Conservation (phyloP, 2,113 vertebrate genomes). For the Zapus hudsonius region DNA sequence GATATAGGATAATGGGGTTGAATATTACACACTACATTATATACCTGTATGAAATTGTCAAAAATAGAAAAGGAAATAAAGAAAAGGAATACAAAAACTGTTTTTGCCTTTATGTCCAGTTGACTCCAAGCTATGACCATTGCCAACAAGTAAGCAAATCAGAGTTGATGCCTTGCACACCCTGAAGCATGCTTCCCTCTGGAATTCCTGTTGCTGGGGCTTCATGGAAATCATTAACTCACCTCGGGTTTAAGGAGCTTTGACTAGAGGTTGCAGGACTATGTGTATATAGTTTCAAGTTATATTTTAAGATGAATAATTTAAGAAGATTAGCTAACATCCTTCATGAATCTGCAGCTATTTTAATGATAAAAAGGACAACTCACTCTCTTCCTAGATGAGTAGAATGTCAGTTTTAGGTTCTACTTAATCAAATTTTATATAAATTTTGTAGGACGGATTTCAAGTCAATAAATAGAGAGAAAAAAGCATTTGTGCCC, state of each 20-base stretch:
- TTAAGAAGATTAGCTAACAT: slow-evolving; percentile 61
- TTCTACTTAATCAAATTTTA: slow-evolving; percentile 10
- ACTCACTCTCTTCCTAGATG: not conserved
- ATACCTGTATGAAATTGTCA: too few relatives aligned
- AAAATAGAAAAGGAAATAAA: too few relatives aligned
- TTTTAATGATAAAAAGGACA: slow-evolving; percentile 51
- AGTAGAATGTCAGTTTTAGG: not conserved
- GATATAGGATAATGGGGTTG: too few relatives aligned
- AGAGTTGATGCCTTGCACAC: not conserved
- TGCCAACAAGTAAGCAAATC: not conserved
- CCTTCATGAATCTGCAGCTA: slow-evolving; percentile 53
- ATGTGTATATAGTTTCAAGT: slow-evolving; percentile 59
- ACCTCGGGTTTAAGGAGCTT: slow-evolving; percentile 57
- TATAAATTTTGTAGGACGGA: not conserved
- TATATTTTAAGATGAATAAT: slow-evolving; percentile 58
- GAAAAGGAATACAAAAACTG: too few relatives aligned
- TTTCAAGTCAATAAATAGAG: not conserved
- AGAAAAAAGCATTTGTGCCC: not conserved
- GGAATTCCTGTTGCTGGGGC: slow-evolving; percentile 37
- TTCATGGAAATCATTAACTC: slow-evolving; percentile 61
- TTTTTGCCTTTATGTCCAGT: not conserved
- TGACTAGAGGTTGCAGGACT: slow-evolving; percentile 55
- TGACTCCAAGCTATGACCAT: not conserved
- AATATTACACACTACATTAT: too few relatives aligned
- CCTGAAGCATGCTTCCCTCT: not conserved